These are phyloP conservation scores for rabbit (Oryctolagus cuniculus) DNA, from an alignment of 2,113 vertebrate genomes.

Conservation along the genomic window mOryCun1.1 NC_091436.1:63042501-63043000, in stretches of 20 bases:
- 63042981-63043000: no score
- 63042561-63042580: not conserved
- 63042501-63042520: not conserved
- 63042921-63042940: no score
- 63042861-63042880: no score
- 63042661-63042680: slow-evolving; percentile 16
- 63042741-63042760: not conserved
- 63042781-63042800: not conserved
- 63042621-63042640: slow-evolving; percentile 18
- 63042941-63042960: no score
- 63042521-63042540: slow-evolving; percentile 5
- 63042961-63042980: no score
- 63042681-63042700: not conserved
- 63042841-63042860: not conserved
- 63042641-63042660: not conserved
- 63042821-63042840: not conserved
- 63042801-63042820: slow-evolving; percentile 19
- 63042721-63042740: not conserved
- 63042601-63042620: slow-evolving; percentile 2
- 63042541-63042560: slow-evolving; percentile 11
- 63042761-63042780: not conserved
- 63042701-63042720: not conserved
- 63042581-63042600: slow-evolving; percentile 6
- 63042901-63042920: no score
- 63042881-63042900: no score